Conservation (phyloP, 2,797 vertebrate genomes). For the Trematomus bernacchii region DNA sequence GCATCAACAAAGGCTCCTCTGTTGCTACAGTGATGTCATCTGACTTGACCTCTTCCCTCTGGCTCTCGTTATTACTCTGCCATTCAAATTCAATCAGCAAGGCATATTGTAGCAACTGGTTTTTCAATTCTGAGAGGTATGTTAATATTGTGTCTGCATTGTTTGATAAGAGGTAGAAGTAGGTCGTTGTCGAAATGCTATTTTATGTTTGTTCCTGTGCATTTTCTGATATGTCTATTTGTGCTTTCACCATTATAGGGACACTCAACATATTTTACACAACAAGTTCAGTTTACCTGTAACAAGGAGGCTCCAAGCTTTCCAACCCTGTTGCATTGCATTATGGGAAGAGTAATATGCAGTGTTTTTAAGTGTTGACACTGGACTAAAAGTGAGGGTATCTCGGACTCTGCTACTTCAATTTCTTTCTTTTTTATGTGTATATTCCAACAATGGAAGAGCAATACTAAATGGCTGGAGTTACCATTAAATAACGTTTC, state of each 20-base stretch:
- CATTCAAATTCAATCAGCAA: conserved; percentile 39
- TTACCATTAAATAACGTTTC: not conserved
- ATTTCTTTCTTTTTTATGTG: not conserved
- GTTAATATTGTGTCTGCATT: not conserved
- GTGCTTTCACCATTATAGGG: not conserved
- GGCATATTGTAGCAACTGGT: conserved; percentile 26
- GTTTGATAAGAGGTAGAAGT: not conserved
- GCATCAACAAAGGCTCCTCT: conserved; percentile 62
- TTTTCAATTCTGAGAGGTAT: not conserved
- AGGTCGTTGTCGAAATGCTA: not conserved
- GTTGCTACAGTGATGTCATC: conserved; percentile 66
- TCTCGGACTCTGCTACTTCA: not conserved
- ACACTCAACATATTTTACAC: too few relatives aligned
- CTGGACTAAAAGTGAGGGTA: not conserved
- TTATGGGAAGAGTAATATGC: not conserved
- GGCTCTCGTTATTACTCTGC: conserved; percentile 47
- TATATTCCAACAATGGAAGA: not conserved
- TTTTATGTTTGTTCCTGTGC: not conserved
- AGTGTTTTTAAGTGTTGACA: not conserved
- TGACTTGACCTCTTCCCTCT: conserved; percentile 49
- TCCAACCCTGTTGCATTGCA: not conserved
- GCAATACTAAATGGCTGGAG: not conserved
- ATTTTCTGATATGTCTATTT: not conserved
- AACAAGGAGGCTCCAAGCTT: too few relatives aligned
- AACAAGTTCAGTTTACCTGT: too few relatives aligned